Base-by-base conservation (phyloP, 1,140 invertebrate species). In the Tribolium castaneum region DNA sequence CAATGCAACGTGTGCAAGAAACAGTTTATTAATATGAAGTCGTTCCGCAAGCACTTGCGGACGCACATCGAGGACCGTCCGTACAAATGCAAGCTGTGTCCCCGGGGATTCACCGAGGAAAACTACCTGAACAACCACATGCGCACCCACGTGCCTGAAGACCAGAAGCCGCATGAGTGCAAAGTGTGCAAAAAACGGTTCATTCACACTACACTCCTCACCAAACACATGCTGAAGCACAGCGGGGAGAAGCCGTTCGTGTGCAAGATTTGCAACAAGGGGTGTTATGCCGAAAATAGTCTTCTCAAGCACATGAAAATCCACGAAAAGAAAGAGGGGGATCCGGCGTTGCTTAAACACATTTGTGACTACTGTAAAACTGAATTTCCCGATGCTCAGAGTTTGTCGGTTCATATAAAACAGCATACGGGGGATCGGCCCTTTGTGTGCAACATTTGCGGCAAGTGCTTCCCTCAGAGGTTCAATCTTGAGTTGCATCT, bases 21-120 rank as follows among this genome's bases (percentile, higher is more conserved):
- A 45, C 95, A 98, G 84, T 99, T 99, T 87, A 98, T 98, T 73
- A 99, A 99, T 88, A 96, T 96, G 12, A 99, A 99, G 89, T 99
- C 99, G 87, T 90, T 99, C 62, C 89, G 99, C 56, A 99, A 99
- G 81, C 98, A 99, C 88, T 96, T 99, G 87, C 90, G 97, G 81
- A 99, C 97, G 1, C 98, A 99, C 86, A 99, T 98, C 2, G 97
- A 99, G 87, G 98, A 99, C 87, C 88, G 98, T 72, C 98, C 98
- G 1, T 99, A 98, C 85, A 96, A 96, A 7, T 99, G 98, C 89
- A 98, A 99, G 87, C 95, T 99, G 78, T 99, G 98, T 87, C 80
- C 83, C 14, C 56, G 86, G 83, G 83, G 86, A 83, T 76, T 86
- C 84, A 82, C 88, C 83, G 70, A 86, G 82, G 90, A 90, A 75